Evolutionary conservation across 2,888 invertebrate species (phyloP), one percentile per base, ranked within the genome.

Genomic region (Hydrotaea cyrtoneurina): DNA sequence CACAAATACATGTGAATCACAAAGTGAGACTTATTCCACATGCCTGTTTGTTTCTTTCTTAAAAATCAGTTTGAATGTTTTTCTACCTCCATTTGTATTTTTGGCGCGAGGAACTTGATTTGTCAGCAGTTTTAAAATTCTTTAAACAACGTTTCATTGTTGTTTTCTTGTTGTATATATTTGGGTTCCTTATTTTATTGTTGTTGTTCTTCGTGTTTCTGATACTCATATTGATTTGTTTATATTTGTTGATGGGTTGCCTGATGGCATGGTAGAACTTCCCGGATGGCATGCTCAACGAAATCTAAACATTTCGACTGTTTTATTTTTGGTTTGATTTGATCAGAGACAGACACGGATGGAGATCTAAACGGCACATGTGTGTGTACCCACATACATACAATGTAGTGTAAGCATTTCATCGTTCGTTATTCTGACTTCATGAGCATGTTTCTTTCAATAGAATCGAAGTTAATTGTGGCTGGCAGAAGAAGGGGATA

Each of bases 261-360:
- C 17, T 17, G 53, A 17, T 89, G 86, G 87, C 88, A 89, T 88
- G 87, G 87, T 88, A 39, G 39, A 31, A 91, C 91, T 90, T 90
- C 90, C 90, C 90, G 90, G 91, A 90, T 90, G 90, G 90, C 88
- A 88, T 89, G 89, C 87, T 90, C 88, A 90, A 87, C 86, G 89
- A 90, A 89, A 87, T 88, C 89, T 88, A 91, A 90, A 90, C 88
- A 90, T 88, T 87, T 86, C 53, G 13, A 15, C 31, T 26, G 17
- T 19, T 39, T 39, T 62, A 1, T 57, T 57, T 57, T 8, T 11
- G 36, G 8, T 39, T 8, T 39, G 3, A 36, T 64, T 59, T 74
- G 19, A 36, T 36, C 36, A 11, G 15, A 19, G 59, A 26, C 31
- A 62, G 72, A 59, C 74, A 36, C 72, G n/a, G 73, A 75, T 62